phyloP scores from a whole-genome alignment of 2,888 invertebrate species.

The Mactromeris polynyma region DNA sequence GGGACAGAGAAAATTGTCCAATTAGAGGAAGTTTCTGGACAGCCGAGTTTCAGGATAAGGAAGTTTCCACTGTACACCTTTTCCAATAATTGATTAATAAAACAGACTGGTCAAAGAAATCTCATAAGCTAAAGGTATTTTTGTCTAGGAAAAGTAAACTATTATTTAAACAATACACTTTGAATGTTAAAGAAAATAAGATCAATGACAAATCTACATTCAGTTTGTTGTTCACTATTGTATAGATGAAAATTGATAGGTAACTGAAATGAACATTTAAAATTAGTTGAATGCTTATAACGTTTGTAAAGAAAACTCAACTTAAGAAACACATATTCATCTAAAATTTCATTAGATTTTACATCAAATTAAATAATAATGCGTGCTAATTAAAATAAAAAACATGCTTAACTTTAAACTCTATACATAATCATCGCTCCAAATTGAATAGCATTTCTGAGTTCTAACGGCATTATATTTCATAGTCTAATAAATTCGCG shows the following conservation, averaged over 20 bases:
- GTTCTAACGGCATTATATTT: too few relatives aligned
- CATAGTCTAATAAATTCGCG: too few relatives aligned
- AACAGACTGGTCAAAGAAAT: too few relatives aligned
- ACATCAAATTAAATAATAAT: neutral
- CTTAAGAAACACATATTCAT: neutral
- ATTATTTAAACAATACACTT: too few relatives aligned
- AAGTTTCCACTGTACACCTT: too few relatives aligned
- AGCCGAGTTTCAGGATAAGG: too few relatives aligned
- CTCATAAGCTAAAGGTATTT: too few relatives aligned
- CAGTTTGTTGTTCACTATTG: neutral
- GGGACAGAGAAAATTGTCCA: too few relatives aligned
- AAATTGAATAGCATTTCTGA: neutral
- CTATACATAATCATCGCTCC: neutral
- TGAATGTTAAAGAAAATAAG: too few relatives aligned
- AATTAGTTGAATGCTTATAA: slow-evolving; percentile 14
- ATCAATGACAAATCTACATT: neutral
- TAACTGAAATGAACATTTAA: neutral
- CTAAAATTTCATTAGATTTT: slow-evolving; percentile 10
- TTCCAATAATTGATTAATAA: too few relatives aligned
- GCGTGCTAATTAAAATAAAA: neutral
- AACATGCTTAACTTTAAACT: neutral
- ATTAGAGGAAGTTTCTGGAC: too few relatives aligned
- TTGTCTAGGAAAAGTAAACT: too few relatives aligned
- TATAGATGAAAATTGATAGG: neutral
- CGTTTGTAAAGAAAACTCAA: neutral